These are phyloP conservation scores for rabbit (Oryctolagus cuniculus) DNA, from an alignment of 2,113 vertebrate species.

Conservation along the genomic window DNA sequence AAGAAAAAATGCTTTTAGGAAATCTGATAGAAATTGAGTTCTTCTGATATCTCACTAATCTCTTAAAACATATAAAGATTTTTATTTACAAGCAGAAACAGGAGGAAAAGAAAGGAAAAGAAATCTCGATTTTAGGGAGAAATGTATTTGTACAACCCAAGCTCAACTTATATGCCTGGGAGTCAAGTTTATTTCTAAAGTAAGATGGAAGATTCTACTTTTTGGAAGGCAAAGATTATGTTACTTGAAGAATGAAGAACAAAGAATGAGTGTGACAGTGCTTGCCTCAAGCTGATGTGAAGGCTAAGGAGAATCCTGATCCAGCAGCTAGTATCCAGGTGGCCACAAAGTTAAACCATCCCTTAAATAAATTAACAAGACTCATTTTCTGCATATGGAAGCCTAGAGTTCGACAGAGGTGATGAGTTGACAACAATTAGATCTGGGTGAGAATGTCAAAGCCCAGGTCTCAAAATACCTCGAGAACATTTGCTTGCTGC, in stretches of 20 bases:
- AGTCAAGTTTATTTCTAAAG: background rate
- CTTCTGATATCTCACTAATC: background rate
- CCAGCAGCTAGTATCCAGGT: background rate
- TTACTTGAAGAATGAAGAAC: background rate
- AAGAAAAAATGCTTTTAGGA: background rate
- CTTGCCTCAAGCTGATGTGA: background rate
- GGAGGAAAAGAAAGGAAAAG: background rate
- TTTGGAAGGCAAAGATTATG: background rate
- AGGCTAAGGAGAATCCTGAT: background rate
- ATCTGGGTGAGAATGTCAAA: background rate
- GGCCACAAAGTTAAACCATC: background rate
- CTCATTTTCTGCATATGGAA: background rate
- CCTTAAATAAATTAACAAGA: background rate
- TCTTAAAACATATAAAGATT: background rate
- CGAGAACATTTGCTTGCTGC: background rate
- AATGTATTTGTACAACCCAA: background rate
- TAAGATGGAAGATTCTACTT: background rate
- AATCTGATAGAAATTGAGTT: slow-evolving; percentile 12
- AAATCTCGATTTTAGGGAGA: background rate
- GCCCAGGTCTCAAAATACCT: background rate
- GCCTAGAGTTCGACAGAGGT: background rate
- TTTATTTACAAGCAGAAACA: background rate
- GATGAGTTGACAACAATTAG: background rate
- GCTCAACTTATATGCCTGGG: background rate
- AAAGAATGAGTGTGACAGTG: background rate